Evolutionary conservation across 2,888 invertebrate species (phyloP).

Genomic region (Limnephilus marmoratus): DNA sequence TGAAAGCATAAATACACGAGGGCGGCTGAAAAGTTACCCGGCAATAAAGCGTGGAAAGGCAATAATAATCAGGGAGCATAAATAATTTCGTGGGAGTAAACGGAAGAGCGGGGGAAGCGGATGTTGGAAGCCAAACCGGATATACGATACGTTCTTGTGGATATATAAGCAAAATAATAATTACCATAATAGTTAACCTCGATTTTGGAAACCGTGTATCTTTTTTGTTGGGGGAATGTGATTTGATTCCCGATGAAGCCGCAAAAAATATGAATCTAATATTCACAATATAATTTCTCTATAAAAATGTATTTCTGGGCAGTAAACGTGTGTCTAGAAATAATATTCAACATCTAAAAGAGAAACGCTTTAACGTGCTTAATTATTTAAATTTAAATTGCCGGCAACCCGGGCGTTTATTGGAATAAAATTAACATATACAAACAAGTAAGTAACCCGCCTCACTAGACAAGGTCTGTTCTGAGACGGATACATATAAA

Average conservation of each 20-base stretch:
- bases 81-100: conserved; percentile 46
- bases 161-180: conserved; percentile 24
- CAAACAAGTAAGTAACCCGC: too few relatives aligned
- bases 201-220: not conserved
- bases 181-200: not conserved
- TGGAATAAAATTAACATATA: too few relatives aligned
- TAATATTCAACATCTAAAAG: too few relatives aligned
- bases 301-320: not conserved
- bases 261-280: not conserved
- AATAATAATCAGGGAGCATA: conserved; percentile 52
- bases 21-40: conserved; percentile 43
- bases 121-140: conserved; percentile 38
- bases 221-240: not conserved
- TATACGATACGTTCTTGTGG: conserved; percentile 32
- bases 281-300: not conserved
- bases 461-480: too few relatives aligned
- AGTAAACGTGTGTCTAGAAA: too few relatives aligned
- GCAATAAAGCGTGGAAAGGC: conserved; percentile 49
- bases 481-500: too few relatives aligned
- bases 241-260: not conserved
- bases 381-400: too few relatives aligned
- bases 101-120: conserved; percentile 8
- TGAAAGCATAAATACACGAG: conserved; percentile 13
- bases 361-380: too few relatives aligned
- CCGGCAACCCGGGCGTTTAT: too few relatives aligned